Base-by-base conservation (phyloP, 2,888 invertebrate species). In the Torymus auratus region DNA sequence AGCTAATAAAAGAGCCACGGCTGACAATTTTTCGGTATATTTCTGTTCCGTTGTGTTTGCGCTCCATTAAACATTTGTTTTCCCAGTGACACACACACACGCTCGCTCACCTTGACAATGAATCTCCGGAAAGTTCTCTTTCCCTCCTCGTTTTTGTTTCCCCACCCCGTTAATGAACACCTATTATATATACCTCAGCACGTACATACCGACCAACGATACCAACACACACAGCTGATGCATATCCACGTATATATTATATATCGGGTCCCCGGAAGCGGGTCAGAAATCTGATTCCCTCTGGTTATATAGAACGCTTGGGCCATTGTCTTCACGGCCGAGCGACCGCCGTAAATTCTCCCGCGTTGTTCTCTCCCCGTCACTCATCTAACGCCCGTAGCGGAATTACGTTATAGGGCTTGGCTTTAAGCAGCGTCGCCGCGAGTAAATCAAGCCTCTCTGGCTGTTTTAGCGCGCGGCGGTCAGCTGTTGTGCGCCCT, bases 261-360 rank as follows among this genome's bases (percentile, higher is more conserved):
- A 13, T 10, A 20, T 10, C 5, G 41, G 41, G 41, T 60, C n/a
- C 71, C 23, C 64, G 62, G 64, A 71, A 60, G 55, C 56, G n/a
- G 56, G 55, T 14, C 12, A 73, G 78, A 74, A 78, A 78, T 70
- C 77, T 58, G 78, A 62, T 75, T 70, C 58, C 79, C 81, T 86
- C 86, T 86, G 86, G 85, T 81, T 85, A 84, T 81, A 82, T 68
- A 85, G 84, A n/a, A n/a, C 83, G 7, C 41, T 41, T 41, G 41
- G 41, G 7, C 80, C 81, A 86, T 86, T 86, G 86, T 86, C 82
- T 85, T 84, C 82, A 83, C 70, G 85, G 84, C 83, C 83, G 83
- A 84, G 75, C 81, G 82, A 84, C 83, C 83, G 83, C 83, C 83
- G 84, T 86, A 85, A 85, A 85, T 86, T 83, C 82, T 65, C n/a